Conservation (phyloP, 2,888 invertebrate species). For the Enchytraeus crypticus region DNA sequence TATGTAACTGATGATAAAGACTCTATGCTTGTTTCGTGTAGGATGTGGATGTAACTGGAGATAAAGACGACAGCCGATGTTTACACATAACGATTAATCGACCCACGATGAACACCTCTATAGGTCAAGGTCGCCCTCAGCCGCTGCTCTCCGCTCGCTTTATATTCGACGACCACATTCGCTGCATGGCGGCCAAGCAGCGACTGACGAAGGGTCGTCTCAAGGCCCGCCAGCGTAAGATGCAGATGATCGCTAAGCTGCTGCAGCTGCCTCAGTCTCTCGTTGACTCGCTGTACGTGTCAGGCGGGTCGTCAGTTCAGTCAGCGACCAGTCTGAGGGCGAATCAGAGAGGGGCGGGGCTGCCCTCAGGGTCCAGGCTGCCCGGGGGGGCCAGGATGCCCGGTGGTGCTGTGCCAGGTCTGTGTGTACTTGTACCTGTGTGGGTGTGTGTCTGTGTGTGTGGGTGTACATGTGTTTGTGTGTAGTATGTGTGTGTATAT, state of each 20-base stretch:
- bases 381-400: neutral
- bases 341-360: neutral
- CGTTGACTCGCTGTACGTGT: slow-evolving; percentile 25
- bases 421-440: too few relatives aligned
- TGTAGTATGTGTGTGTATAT: too few relatives aligned
- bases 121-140: slow-evolving; percentile 47
- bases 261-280: slow-evolving; percentile 56
- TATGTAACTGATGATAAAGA: too few relatives aligned
- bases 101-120: slow-evolving; percentile 51
- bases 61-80: slow-evolving; percentile 91
- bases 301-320: neutral
- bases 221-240: slow-evolving; percentile 86
- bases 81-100: slow-evolving; percentile 86
- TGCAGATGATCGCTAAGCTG: slow-evolving; percentile 85
- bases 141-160: slow-evolving; percentile 55
- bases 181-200: slow-evolving; percentile 72
- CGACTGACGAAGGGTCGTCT: slow-evolving; percentile 58
- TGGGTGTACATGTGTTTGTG: too few relatives aligned
- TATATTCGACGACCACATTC: slow-evolving; percentile 94
- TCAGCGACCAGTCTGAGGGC: slow-evolving; percentile 16
- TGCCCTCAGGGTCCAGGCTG: slow-evolving; percentile 6
- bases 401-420: neutral
- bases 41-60: slow-evolving; percentile 88
- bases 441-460: too few relatives aligned
- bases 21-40: slow-evolving; percentile 52